Conservation (phyloP, 2,888 invertebrate genomes). For the Muschampia plurimacula region DNA sequence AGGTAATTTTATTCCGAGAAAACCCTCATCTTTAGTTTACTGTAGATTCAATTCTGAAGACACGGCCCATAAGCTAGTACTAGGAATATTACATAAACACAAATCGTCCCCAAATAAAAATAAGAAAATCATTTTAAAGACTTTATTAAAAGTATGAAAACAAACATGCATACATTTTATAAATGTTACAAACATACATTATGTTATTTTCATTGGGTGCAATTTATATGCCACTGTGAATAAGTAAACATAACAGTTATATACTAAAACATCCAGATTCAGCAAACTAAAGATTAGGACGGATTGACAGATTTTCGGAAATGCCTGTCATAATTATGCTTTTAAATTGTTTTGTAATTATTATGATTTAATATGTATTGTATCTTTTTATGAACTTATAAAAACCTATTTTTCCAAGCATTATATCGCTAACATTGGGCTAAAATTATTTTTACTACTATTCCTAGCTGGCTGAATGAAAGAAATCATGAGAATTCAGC, state of each 20-base stretch:
- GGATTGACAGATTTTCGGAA: constrained; percentile 54
- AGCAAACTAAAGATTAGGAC: constrained; percentile 59
- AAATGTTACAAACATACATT: constrained; percentile 64
- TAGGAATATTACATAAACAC: too few relatives aligned
- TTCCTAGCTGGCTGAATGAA: constrained; percentile 50
- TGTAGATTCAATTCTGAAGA: too few relatives aligned
- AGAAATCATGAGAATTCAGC: constrained; percentile 54
- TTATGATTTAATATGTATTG: background rate
- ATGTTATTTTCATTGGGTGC: constrained; percentile 66
- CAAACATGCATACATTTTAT: constrained; percentile 81
- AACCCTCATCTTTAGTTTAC: too few relatives aligned
- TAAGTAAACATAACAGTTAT: constrained; percentile 52
- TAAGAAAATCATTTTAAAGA: background rate
- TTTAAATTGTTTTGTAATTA: background rate
- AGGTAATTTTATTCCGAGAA: too few relatives aligned
- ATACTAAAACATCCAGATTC: constrained; percentile 41
- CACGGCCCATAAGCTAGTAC: too few relatives aligned
- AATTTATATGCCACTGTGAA: constrained; percentile 73
- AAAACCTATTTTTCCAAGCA: constrained; percentile 2
- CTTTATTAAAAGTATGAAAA: constrained; percentile 21
- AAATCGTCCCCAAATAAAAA: background rate
- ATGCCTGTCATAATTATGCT: background rate
- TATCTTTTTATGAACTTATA: background rate
- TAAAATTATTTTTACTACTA: constrained; percentile 47
- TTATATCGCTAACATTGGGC: constrained; percentile 49